Evolutionary conservation across 2,113 vertebrate species (phyloP), one percentile per base, ranked within the genome.

Genomic region (Platysternon megacephalum): DNA sequence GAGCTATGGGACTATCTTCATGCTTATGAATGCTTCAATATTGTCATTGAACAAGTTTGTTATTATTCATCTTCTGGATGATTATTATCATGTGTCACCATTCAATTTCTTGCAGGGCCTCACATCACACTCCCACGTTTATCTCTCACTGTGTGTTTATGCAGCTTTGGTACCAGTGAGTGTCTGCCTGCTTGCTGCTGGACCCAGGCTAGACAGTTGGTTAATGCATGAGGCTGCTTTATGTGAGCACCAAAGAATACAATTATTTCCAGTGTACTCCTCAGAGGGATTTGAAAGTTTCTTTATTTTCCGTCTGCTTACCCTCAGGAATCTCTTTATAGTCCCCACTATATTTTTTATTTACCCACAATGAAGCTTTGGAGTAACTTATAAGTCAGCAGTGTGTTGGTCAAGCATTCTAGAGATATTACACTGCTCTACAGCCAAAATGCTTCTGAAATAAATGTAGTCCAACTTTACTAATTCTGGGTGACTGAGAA

Each of bases 21-120:
- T 92, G 85, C 52, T 1, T 8, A 82, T 58, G 65, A 91, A 85
- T 85, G 35, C 88, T 11, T 2, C 55, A 82, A 28, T 51, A 55
- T 49, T 93, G 61, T 89, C 79, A 86, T 95, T 96, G 94, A 94
- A 46, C 58, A 79, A 79, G 78, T 81, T 94, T 89, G 72, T 82
- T 94, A 87, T 74, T 93, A 78, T 93, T 95, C 92, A 82, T 94
- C 55, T 94, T 96, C 55, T 91, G 81, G 74, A 92, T 92, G 83
- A 95, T 91, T 61, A 91, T 83, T 84, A 65, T 84, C 16, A 88
- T 95, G 94, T 94, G 84, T 91, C 78, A 91, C 46, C 51, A 94
- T 84, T 84, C 83, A 91, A 44, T 86, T 91, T 74, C 52, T 88
- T 94, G 48, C 48, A 82, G 85, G 91, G 32, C 83, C 89, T 48